Conservation (phyloP, 2,888 invertebrate genomes). For the Platycheirus albimanus region DNA sequence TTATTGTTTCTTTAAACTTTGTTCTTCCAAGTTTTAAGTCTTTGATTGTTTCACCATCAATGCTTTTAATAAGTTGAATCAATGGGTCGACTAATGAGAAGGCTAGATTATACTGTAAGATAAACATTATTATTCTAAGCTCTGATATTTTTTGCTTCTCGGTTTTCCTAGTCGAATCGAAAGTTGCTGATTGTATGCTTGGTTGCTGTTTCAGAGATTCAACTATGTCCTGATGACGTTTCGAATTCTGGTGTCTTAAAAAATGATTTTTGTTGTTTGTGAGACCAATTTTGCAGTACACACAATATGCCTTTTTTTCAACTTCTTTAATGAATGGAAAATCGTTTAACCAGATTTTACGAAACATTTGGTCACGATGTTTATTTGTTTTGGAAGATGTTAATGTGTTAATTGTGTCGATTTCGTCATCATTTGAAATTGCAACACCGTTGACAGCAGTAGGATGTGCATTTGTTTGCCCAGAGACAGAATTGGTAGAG, state of each 20-base stretch:
- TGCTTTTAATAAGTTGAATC: conserved; percentile 17
- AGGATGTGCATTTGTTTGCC: no score
- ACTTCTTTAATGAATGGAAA: conserved; percentile 14
- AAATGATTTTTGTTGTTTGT: conserved; percentile 15
- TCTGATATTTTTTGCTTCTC: conserved; percentile 15
- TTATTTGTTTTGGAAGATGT: neutral
- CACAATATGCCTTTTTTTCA: conserved; percentile 8
- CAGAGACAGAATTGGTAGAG: no score
- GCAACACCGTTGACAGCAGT: no score
- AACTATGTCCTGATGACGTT: conserved; percentile 3
- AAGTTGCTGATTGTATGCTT: neutral
- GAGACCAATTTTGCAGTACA: neutral
- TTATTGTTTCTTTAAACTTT: no score
- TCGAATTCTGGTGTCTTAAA: conserved; percentile 5
- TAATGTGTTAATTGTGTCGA: no score
- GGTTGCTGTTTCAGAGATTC: conserved; percentile 11
- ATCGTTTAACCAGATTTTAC: neutral
- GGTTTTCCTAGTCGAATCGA: neutral
- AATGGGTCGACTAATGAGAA: conserved; percentile 20
- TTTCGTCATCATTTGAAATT: neutral
- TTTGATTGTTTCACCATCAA: conserved; percentile 14
- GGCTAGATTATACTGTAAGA: no score
- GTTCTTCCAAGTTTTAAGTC: no score
- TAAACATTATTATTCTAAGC: conserved; percentile 23
- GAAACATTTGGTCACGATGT: neutral